Base-by-base conservation (phyloP, 2,797 vertebrate genomes). In the Agapornis canus region DNA sequence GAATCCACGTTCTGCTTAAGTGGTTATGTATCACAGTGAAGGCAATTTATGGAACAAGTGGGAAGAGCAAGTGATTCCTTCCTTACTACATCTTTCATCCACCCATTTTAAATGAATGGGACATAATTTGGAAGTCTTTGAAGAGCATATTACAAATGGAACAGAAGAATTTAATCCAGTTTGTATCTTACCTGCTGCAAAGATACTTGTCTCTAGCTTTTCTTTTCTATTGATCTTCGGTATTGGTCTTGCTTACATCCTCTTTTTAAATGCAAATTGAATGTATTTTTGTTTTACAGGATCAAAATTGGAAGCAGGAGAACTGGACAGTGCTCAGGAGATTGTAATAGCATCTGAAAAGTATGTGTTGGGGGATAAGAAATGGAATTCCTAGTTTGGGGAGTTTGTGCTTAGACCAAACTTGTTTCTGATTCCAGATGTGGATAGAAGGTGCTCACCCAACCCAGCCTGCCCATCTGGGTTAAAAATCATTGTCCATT, bases 341-440 rank as follows among this genome's bases (percentile, higher is more conserved):
- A 88, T 82, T 49, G 35, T 96, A 27, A 57, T 82, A 45, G 21
- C 97, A 71, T 39, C 96, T 92, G 94, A 98, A 95, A 98, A 97
- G 98, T 98, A 97, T 68, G 97, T 97, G 15, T 18, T 80, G 22
- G 25, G 54, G 22, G 13, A 1, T 57, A 5, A 8, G 21, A 59
- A 54, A 48, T 15, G 21, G 45, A 90, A 81, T 40, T 13, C 11
- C 7, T 66, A 23, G 15, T 47, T 27, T 42, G 21, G 29, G 48
- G 3, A 8, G 42, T 84, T 66, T 92, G 35, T 1, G 49, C 86
- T 79, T 59, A 89, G 63, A 47, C 15, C 9, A 32, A 49, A 82
- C 31, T 91, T 89, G 2, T n/a, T 26, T 59, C 40, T 79, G 43
- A 82, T 87, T 90, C 29, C 39, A 80, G 51, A 16, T 2, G 0